A percentile compares a stretch with the other conserved stretches of the same genome.
Conservation (phyloP, 2,888 invertebrate genomes). For the Heliconius aoede region DNA sequence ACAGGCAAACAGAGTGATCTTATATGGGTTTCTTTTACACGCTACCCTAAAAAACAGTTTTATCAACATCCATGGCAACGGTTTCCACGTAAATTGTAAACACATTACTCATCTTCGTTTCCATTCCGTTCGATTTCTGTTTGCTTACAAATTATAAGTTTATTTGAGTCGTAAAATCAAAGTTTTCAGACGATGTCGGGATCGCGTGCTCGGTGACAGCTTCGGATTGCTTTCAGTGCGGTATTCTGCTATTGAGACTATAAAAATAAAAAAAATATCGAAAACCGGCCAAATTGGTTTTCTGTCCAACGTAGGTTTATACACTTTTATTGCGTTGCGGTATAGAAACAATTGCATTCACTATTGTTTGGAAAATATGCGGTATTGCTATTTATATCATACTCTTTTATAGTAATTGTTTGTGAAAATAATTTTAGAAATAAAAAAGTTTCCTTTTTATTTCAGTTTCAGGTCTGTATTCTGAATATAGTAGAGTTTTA, state of each 20-base stretch:
- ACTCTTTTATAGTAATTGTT: not conserved
- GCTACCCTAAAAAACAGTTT: not conserved
- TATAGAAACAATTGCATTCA: not conserved
- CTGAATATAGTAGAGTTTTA: too few relatives aligned
- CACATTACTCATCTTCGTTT: constrained; percentile 14
- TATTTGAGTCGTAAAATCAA: constrained; percentile 52
- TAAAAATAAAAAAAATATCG: constrained; percentile 40
- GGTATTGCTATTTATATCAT: not conserved
- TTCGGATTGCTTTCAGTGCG: constrained; percentile 59
- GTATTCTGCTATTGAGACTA: constrained; percentile 39
- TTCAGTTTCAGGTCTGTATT: too few relatives aligned
- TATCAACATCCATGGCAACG: not conserved
- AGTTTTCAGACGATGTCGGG: constrained; percentile 59
- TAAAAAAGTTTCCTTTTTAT: too few relatives aligned
- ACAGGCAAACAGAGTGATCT: too few relatives aligned
- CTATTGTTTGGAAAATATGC: not conserved
- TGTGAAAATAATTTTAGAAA: too few relatives aligned
- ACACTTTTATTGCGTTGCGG: not conserved
- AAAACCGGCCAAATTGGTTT: constrained; percentile 43
- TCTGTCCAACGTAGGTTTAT: constrained; percentile 14
- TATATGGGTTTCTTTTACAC: too few relatives aligned
- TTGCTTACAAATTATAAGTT: constrained; percentile 38
- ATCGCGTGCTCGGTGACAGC: constrained; percentile 63
- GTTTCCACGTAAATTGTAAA: constrained; percentile 6
- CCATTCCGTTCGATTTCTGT: constrained; percentile 30